Percentiles rank a stretch among this genome's conserved stretches.
Evolutionary conservation across 2,888 invertebrate species (phyloP).

Genomic region (Lottia gigantea): DNA sequence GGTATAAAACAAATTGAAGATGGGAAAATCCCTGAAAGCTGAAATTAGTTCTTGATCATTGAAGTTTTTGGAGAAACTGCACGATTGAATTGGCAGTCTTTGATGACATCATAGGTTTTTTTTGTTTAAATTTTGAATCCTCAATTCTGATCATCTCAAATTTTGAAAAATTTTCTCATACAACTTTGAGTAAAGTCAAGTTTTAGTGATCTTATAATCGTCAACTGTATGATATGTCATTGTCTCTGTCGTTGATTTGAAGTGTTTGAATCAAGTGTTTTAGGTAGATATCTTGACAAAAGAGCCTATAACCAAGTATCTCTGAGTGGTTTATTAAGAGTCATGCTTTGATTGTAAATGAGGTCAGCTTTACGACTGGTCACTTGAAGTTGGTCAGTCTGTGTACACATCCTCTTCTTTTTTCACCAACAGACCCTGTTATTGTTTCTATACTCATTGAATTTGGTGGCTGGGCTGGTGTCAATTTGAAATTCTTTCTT

Average conservation of each 20-base stretch:
- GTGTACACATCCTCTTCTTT: conserved; percentile 6
- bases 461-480: neutral
- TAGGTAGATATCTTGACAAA: neutral
- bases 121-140: too few species aligned
- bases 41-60: too few species aligned
- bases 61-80: too few species aligned
- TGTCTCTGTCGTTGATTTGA: conserved; percentile 13
- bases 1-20: too few species aligned
- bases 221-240: neutral
- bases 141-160: too few species aligned
- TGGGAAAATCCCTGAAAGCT: too few species aligned
- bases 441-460: neutral
- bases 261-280: neutral
- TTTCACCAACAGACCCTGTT: neutral
- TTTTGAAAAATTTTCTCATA: too few species aligned
- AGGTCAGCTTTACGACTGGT: conserved; percentile 2
- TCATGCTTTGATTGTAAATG: neutral
- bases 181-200: neutral
- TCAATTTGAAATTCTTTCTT: conserved; percentile 7
- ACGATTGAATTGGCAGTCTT: too few species aligned
- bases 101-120: too few species aligned
- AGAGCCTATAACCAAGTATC: too few species aligned
- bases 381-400: conserved; percentile 9
- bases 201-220: too few species aligned
- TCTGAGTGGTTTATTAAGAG: conserved; percentile 1